A percentile compares a stretch with the other conserved stretches of the same genome.
Evolutionary conservation across 1,140 invertebrate species (phyloP).

Genomic region (Halotydeus destructor): DNA sequence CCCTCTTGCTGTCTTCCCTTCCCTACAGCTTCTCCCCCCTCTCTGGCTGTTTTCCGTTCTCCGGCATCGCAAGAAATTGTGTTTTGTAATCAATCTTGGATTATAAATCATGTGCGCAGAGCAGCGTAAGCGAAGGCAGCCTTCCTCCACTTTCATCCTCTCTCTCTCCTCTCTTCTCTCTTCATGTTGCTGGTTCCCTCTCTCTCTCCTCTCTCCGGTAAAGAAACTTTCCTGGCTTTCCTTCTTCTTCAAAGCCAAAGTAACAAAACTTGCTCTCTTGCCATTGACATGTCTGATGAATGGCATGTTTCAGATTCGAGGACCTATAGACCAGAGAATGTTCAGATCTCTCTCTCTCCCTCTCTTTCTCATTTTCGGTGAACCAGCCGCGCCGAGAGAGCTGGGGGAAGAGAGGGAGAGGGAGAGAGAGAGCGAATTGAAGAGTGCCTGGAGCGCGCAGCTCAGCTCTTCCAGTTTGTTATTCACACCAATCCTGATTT

Average conservation of each 20-base stretch:
- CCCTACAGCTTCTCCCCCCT: background rate
- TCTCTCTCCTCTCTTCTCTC: no score
- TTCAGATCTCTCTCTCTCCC: background rate
- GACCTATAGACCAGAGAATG: background rate
- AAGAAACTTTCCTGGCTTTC: background rate
- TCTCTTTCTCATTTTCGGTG: background rate
- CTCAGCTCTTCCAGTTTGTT: conserved; percentile 2
- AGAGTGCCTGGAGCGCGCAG: no score
- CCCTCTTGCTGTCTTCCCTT: background rate
- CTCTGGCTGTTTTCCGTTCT: background rate
- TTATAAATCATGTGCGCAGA: conserved; percentile 1
- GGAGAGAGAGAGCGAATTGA: no score
- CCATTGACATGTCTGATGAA: conserved; percentile 1
- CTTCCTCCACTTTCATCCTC: no score
- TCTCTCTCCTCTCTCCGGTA: no score
- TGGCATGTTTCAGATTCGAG: background rate
- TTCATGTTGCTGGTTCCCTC: no score
- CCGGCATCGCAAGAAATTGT: background rate
- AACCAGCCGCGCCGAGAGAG: no score
- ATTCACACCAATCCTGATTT: conserved; percentile 1
- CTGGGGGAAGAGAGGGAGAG: no score
- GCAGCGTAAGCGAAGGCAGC: no score
- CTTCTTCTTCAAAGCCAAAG: background rate
- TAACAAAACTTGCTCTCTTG: background rate
- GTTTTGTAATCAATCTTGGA: conserved; percentile 4